Base-by-base conservation (phyloP, 1,140 invertebrate species). In the Radopholus similis region DNA sequence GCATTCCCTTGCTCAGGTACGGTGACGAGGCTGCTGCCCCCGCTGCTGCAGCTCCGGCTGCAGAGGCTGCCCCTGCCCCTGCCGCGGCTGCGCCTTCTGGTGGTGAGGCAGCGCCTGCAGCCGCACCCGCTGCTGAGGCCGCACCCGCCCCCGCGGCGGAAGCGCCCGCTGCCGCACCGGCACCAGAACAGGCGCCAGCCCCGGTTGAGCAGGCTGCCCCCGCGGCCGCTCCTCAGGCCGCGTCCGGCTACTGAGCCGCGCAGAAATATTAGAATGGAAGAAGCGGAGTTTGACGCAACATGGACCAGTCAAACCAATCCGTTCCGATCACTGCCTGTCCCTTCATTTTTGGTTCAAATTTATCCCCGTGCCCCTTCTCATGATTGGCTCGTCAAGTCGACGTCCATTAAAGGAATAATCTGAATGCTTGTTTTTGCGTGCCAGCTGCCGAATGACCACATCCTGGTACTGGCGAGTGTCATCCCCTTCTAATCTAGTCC, bases 21-120 rank as follows among this genome's bases (percentile, higher is more conserved):
- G 58, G 58, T 18, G 58, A 60, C 44, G 58, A 60, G 28, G 58
- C 55, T 2, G 59, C 44, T 21, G 59, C 47, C 28, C 30, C 42
- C n/a, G 62, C 28, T 8, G 60, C 54, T 21, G 60, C 38, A 18
- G 34, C 13, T 23, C 34, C 26, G n/a, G 62, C 15, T 23, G 44
- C 21, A 2, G 28, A 51, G 34, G 21, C 55, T 30, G 55, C 34
- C 8, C 34, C 55, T 13, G 34, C 40, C 23, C 40, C 34, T 57
- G 34, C 55, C 3, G 15, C 34, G 0, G 55, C 55, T 38, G 15
- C 55, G 8, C 13, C 34, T 9, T 13, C 55, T 11, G 55, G 55
- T 23, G 55, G 34, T 4, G 37, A 11, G 32, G 37, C 37, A 6
- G 37, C 56, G 5, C 56, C 56, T 18, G 56, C 53, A 15, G n/a